phyloP scores from a whole-genome alignment of 1,140 invertebrate genomes.

The Nephotettix cincticeps region DNA sequence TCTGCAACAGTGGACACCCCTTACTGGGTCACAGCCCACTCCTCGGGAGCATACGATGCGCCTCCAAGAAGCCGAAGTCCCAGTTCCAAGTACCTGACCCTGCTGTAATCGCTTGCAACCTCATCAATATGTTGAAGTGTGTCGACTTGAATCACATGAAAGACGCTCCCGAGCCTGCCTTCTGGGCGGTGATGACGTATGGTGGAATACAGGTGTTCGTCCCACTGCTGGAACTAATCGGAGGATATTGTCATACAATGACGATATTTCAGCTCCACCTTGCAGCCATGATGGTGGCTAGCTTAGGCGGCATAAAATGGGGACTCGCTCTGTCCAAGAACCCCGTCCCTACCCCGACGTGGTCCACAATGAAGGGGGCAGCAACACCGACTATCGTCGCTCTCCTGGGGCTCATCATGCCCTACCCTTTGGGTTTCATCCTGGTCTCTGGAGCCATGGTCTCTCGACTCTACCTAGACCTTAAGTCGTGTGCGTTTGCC shows the following conservation, averaged over 20 bases:
- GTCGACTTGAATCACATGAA: slow-evolving; percentile 4
- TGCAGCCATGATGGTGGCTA: background rate
- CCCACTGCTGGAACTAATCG: background rate
- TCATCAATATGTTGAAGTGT: slow-evolving; percentile 7
- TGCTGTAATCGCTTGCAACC: background rate
- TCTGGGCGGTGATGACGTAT: background rate
- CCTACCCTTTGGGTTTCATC: background rate
- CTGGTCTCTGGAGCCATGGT: background rate
- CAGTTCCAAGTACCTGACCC: background rate
- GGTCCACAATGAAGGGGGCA: background rate
- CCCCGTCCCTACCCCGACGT: background rate
- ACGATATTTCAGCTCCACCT: background rate
- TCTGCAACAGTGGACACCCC: no score
- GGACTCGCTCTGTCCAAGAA: background rate
- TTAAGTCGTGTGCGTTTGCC: background rate
- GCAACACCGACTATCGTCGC: background rate
- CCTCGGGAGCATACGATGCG: no score
- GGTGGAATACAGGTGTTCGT: background rate
- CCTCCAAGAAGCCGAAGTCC: no score
- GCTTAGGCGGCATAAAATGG: background rate
- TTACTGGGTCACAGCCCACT: no score
- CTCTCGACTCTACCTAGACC: background rate
- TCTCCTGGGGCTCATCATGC: background rate
- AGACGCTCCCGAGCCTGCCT: background rate
- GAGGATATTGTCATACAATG: background rate